Conservation (phyloP, 2,888 invertebrate genomes). For the Drosophila picticornis region DNA sequence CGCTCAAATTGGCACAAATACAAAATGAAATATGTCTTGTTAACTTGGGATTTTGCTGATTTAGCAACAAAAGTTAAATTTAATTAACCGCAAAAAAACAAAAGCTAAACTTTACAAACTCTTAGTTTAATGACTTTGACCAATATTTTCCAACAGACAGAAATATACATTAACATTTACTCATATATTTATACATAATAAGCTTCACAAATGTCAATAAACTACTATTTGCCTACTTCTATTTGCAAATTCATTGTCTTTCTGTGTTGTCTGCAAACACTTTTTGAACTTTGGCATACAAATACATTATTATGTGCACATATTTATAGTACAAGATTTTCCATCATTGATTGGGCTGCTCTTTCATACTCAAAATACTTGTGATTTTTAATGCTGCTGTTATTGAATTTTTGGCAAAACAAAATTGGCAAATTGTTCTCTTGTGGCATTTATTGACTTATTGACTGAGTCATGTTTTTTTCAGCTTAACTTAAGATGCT, state of each 20-base stretch:
- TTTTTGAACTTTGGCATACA: conserved; percentile 69
- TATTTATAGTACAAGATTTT: neutral
- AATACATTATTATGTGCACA: conserved; percentile 30
- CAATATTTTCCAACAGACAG: conserved; percentile 15
- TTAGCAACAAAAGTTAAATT: conserved; percentile 5
- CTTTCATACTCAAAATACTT: conserved; percentile 12
- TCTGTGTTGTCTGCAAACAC: conserved; percentile 39
- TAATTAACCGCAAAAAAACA: neutral
- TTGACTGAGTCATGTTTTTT: neutral
- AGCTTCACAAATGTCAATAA: conserved; percentile 43
- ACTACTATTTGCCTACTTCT: conserved; percentile 21
- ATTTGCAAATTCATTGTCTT: conserved; percentile 7
- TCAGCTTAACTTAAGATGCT: conserved; percentile 12
- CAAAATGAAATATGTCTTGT: conserved; percentile 19
- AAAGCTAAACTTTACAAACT: neutral
- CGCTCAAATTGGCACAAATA: conserved; percentile 20
- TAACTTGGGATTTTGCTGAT: conserved; percentile 26
- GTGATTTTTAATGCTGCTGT: conserved; percentile 19
- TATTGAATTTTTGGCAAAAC: conserved; percentile 35
- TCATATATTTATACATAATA: conserved; percentile 5
- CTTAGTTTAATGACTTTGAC: conserved; percentile 30
- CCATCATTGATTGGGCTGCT: conserved; percentile 9
- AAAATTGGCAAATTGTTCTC: conserved; percentile 69
- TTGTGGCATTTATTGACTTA: conserved; percentile 14
- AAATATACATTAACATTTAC: neutral